phyloP scores from a whole-genome alignment of 2,888 invertebrate species.

The Euzetes globulus region DNA sequence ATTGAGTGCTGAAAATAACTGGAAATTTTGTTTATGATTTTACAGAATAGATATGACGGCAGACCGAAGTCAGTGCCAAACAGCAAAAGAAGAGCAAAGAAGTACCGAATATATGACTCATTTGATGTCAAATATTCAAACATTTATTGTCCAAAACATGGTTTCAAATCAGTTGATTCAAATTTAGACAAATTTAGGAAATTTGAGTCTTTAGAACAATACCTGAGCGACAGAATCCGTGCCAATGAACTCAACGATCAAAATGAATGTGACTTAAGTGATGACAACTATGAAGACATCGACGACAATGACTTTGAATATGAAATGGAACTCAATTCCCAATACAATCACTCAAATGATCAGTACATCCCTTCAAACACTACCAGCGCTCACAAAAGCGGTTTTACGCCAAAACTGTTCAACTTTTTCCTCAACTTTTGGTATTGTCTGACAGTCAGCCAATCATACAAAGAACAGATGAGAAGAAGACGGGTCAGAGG shows the following conservation, averaged over 20 bases:
- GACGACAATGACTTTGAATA: slow-evolving; percentile 28
- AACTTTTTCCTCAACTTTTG: slow-evolving; percentile 31
- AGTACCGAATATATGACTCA: background rate
- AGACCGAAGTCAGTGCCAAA: background rate
- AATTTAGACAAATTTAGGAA: background rate
- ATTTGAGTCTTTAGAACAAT: background rate
- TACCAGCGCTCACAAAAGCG: background rate
- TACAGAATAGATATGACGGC: too few species aligned
- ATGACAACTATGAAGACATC: slow-evolving; percentile 31
- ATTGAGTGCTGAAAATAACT: too few species aligned
- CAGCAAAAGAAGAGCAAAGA: background rate
- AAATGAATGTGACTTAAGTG: background rate
- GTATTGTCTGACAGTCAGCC: slow-evolving; percentile 39
- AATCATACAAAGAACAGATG: slow-evolving; percentile 41
- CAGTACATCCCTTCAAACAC: background rate
- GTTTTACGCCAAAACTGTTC: background rate
- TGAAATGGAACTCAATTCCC: background rate
- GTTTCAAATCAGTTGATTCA: background rate
- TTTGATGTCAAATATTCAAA: background rate
- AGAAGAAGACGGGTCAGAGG: slow-evolving; percentile 36
- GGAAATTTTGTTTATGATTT: too few species aligned
- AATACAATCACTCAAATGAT: background rate
- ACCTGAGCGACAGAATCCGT: background rate
- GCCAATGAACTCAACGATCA: background rate
- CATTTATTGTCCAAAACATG: slow-evolving; percentile 18